Evolutionary conservation across 2,797 vertebrate genomes (phyloP).

Genomic region (Pristis pectinata): DNA sequence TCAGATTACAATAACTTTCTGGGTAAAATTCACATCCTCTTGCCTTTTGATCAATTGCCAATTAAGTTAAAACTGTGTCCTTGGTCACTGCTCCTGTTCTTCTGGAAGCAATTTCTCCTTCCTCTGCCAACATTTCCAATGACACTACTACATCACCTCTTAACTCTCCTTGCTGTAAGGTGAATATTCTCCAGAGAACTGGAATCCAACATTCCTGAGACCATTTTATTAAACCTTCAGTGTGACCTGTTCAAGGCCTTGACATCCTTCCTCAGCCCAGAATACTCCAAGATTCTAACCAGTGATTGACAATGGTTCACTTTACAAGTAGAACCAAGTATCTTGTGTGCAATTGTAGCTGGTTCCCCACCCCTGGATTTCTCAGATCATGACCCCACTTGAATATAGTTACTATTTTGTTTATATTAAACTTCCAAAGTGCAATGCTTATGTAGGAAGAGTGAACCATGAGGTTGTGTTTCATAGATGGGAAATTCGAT

Average conservation of each 20-base stretch:
- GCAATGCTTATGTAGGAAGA: not conserved
- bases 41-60: not conserved
- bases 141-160: not conserved
- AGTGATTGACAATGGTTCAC: not conserved
- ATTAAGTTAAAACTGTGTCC: too few relatives aligned
- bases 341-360: not conserved
- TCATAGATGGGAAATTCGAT: not conserved
- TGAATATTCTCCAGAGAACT: not conserved
- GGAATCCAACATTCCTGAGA: not conserved
- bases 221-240: not conserved
- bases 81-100: too few relatives aligned
- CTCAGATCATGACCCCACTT: not conserved
- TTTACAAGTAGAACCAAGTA: not conserved
- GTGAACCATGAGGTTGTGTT: not conserved
- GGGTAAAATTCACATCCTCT: too few relatives aligned
- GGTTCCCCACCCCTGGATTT: not conserved
- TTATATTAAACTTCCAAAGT: not conserved
- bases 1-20: not conserved
- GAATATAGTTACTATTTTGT: not conserved
- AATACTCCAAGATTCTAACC: not conserved
- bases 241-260: not conserved
- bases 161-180: not conserved
- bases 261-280: not conserved
- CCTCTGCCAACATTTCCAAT: not conserved
- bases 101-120: not conserved